phyloP scores from a whole-genome alignment of 2,113 vertebrate genomes.

The Otocyon megalotis region DNA sequence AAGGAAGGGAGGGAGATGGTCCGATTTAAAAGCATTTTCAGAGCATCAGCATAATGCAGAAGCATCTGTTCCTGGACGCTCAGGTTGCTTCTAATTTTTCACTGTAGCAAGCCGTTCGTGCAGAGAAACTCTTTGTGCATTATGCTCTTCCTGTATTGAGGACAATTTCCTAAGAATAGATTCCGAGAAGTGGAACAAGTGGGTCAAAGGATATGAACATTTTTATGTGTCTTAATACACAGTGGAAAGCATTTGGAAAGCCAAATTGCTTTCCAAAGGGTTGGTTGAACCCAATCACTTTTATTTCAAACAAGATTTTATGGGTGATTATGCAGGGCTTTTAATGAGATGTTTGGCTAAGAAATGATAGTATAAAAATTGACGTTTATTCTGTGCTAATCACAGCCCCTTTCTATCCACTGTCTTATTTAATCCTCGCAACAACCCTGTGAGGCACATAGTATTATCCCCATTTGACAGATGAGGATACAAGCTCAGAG shows the following conservation, averaged over 20 bases:
- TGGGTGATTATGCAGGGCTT: conserved; percentile 80
- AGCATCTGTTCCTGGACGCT: background rate
- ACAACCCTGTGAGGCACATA: conserved; percentile 30
- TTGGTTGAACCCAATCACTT: conserved; percentile 79
- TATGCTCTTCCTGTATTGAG: conserved; percentile 28
- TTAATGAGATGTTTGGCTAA: conserved; percentile 83
- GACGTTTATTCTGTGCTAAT: conserved; percentile 79
- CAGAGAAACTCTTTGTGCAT: background rate
- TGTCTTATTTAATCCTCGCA: conserved; percentile 72
- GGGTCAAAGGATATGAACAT: conserved; percentile 73
- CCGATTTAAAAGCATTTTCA: background rate
- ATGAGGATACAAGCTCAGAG: conserved; percentile 30
- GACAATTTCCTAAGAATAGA: conserved; percentile 77
- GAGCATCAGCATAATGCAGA: background rate
- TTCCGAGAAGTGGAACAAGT: conserved; percentile 75
- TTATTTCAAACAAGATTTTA: conserved; percentile 81
- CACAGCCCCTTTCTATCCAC: conserved; percentile 62
- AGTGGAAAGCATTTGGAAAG: conserved; percentile 69
- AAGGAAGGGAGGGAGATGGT: no score
- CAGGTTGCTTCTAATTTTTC: conserved; percentile 24
- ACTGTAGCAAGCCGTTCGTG: background rate
- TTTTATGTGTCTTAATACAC: conserved; percentile 73
- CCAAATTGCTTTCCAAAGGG: conserved; percentile 80
- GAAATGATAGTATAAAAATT: conserved; percentile 75
- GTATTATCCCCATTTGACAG: conserved; percentile 51